These are phyloP conservation scores for Cheilosia soror DNA, from an alignment of 2,888 invertebrate genomes.

Conservation along the genomic window DNA sequence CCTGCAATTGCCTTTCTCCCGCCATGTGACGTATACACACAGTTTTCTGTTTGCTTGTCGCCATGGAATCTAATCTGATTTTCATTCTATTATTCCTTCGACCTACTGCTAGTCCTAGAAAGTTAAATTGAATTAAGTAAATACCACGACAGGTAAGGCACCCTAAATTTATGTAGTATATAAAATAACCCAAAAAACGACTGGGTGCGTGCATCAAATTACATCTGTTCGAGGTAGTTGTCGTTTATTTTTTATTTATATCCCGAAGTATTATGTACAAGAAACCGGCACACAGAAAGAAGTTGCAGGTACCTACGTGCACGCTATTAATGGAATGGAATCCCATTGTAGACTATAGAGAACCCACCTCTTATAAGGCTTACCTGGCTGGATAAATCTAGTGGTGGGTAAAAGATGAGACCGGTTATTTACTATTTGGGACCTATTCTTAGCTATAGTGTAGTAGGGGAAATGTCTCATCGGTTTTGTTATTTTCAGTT, in stretches of 20 bases:
- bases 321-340: conserved; percentile 8
- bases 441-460: not conserved
- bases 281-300: conserved; percentile 22
- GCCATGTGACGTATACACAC: conserved; percentile 6
- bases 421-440: conserved; percentile 34
- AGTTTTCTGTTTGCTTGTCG: conserved; percentile 48
- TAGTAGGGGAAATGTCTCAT: conserved; percentile 27
- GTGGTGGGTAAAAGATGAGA: conserved; percentile 21
- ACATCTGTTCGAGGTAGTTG: conserved; percentile 51
- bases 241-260: conserved; percentile 13
- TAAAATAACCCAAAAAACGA: conserved; percentile 24
- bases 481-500: conserved; percentile 13
- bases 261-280: conserved; percentile 6
- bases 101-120: conserved; percentile 20
- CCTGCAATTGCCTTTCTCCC: conserved; percentile 30
- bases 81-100: conserved; percentile 24
- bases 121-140: conserved; percentile 25
- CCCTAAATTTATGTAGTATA: conserved; percentile 46
- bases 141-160: conserved; percentile 46
- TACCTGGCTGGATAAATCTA: conserved; percentile 18
- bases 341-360: conserved; percentile 8
- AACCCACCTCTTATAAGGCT: conserved; percentile 29
- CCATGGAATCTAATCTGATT: conserved; percentile 54
- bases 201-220: conserved; percentile 60
- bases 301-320: conserved; percentile 28